phyloP scores from a whole-genome alignment of 1,140 invertebrate species.

The Wasmannia auropunctata region DNA sequence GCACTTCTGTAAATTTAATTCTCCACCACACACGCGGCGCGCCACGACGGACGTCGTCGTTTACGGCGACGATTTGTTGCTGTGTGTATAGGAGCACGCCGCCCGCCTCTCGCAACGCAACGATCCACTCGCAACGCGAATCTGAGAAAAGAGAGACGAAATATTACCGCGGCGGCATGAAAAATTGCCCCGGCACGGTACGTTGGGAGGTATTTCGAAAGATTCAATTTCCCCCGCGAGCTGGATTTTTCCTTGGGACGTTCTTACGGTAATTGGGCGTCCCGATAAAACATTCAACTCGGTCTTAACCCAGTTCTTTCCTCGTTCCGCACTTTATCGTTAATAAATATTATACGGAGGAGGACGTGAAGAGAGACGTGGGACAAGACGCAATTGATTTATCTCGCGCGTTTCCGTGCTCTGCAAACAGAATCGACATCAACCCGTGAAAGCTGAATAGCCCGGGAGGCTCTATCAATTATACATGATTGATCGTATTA shows the following conservation, averaged over 20 bases:
- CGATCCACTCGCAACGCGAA: constrained; percentile 49
- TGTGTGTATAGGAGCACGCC: neutral
- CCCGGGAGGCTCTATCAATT: constrained; percentile 2
- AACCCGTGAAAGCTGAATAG: constrained; percentile 7
- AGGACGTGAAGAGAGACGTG: neutral
- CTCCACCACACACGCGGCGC: neutral
- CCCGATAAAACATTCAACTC: constrained; percentile 50
- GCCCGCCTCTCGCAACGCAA: too few species aligned
- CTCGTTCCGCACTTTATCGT: constrained; percentile 19
- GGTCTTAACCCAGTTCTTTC: constrained; percentile 31
- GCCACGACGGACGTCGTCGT: constrained; percentile 23
- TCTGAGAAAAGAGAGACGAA: constrained; percentile 44
- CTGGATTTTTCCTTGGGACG: constrained; percentile 48
- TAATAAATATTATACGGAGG: constrained; percentile 48
- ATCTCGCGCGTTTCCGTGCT: constrained; percentile 33
- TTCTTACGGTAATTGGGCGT: constrained; percentile 54
- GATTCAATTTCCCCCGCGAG: constrained; percentile 52
- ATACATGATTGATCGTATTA: constrained; percentile 16
- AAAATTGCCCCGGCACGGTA: constrained; percentile 33
- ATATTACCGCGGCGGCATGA: constrained; percentile 52
- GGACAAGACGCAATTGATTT: constrained; percentile 35
- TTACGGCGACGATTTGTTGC: constrained; percentile 50
- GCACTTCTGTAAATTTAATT: constrained; percentile 59
- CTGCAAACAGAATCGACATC: constrained; percentile 32
- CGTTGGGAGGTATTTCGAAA: constrained; percentile 50